Percentiles rank a stretch among this genome's conserved stretches.
Evolutionary conservation across 2,113 vertebrate species (phyloP).

Genomic region (Corydoras sp.): DNA sequence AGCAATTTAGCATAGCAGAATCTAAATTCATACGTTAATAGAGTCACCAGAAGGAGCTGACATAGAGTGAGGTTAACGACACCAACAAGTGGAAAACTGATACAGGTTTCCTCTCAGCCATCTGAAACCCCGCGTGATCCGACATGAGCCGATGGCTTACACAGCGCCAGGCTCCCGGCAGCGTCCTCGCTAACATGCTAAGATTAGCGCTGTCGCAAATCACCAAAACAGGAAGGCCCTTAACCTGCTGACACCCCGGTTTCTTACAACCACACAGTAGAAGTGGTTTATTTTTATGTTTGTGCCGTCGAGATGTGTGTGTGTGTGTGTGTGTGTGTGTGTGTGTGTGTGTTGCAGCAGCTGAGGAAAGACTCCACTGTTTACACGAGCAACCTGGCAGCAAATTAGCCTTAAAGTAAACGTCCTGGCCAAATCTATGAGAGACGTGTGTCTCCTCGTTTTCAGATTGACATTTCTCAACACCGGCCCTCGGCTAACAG

Average conservation of each 20-base stretch:
- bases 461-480: conserved; percentile 61
- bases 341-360: conserved; percentile 54
- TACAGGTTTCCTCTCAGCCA: too few species aligned
- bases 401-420: conserved; percentile 61
- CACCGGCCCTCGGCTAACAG: conserved; percentile 47
- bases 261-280: conserved; percentile 39
- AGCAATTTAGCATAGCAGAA: too few species aligned
- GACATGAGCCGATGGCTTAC: conserved; percentile 40
- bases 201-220: conserved; percentile 46
- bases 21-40: too few species aligned
- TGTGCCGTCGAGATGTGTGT: conserved; percentile 47
- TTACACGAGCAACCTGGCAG: conserved; percentile 60
- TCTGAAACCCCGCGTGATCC: not conserved
- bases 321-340: conserved; percentile 60
- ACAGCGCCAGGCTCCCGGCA: conserved; percentile 31
- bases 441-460: conserved; percentile 51
- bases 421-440: conserved; percentile 56
- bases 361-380: conserved; percentile 54
- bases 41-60: too few species aligned
- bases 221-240: conserved; percentile 26
- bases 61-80: too few species aligned
- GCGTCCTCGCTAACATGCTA: conserved; percentile 33
- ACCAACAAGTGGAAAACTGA: too few species aligned
- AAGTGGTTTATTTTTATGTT: conserved; percentile 34
- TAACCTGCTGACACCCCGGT: conserved; percentile 38